Conservation (phyloP, 2,888 invertebrate genomes). For the Agrochola lota region DNA sequence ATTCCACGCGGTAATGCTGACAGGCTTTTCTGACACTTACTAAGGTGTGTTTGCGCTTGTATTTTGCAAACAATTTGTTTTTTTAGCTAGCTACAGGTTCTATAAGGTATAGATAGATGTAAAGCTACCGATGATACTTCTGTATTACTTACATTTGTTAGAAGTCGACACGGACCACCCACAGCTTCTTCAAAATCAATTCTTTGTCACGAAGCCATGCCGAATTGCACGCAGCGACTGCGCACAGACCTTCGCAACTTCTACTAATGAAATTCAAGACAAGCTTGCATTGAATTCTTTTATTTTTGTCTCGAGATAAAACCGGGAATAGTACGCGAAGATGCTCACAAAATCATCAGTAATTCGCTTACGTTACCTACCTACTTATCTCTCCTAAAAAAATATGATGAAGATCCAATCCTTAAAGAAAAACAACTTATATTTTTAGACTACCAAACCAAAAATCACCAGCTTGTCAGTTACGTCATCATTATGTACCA, state of each 20-base stretch:
- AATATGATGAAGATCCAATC: neutral
- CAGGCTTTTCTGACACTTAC: neutral
- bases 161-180: conserved; percentile 17
- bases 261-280: neutral
- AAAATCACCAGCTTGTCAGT: neutral
- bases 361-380: neutral
- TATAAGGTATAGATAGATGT: neutral
- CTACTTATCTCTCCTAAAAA: neutral
- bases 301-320: conserved; percentile 6
- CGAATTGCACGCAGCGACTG: conserved; percentile 10
- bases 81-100: neutral
- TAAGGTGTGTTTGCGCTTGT: neutral
- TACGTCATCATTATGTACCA: conserved; percentile 20
- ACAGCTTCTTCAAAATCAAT: conserved; percentile 25
- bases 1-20: neutral
- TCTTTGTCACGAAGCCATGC: conserved; percentile 2
- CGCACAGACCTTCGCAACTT: neutral
- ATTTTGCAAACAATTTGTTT: neutral
- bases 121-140: neutral
- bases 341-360: neutral
- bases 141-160: neutral
- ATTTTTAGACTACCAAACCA: neutral
- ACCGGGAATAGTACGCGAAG: neutral
- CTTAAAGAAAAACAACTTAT: neutral
- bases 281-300: conserved; percentile 7